A percentile compares a stretch with the other conserved stretches of the same genome.
Conservation (phyloP, 2,797 vertebrate genomes). For the Loris lydekkerianus region DNA sequence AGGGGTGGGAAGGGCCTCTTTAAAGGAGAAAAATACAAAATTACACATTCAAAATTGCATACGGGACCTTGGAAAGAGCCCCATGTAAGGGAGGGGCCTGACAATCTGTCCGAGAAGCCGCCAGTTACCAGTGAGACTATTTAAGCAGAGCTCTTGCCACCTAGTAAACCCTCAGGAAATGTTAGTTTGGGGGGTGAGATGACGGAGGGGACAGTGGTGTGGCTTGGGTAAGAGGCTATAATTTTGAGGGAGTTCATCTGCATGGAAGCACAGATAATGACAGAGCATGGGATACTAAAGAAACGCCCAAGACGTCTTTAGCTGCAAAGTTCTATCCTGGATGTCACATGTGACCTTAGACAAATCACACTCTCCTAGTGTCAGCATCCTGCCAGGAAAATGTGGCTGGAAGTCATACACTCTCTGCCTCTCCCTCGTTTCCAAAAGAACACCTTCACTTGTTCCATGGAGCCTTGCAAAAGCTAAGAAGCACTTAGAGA, state of each 20-base stretch:
- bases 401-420: neutral
- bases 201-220: too few species aligned
- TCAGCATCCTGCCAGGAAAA: neutral
- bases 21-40: slow-evolving; percentile 26
- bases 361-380: neutral
- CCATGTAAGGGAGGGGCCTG: neutral
- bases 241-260: slow-evolving; percentile 43
- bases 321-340: neutral
- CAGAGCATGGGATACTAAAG: slow-evolving; percentile 46
- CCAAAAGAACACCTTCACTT: neutral
- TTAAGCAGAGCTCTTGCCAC: neutral
- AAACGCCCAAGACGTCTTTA: neutral
- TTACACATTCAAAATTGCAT: slow-evolving; percentile 8
- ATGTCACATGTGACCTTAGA: neutral
- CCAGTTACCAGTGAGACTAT: neutral
- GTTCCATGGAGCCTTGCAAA: neutral
- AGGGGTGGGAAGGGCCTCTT: neutral
- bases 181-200: neutral
- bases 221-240: slow-evolving; percentile 5
- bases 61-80: neutral
- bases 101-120: neutral
- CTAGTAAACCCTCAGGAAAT: neutral
- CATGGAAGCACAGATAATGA: slow-evolving; percentile 54
- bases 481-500: neutral
- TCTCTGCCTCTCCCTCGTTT: neutral